phyloP scores from a whole-genome alignment of 1,140 invertebrate genomes.

The Drosophila nigrodunni region DNA sequence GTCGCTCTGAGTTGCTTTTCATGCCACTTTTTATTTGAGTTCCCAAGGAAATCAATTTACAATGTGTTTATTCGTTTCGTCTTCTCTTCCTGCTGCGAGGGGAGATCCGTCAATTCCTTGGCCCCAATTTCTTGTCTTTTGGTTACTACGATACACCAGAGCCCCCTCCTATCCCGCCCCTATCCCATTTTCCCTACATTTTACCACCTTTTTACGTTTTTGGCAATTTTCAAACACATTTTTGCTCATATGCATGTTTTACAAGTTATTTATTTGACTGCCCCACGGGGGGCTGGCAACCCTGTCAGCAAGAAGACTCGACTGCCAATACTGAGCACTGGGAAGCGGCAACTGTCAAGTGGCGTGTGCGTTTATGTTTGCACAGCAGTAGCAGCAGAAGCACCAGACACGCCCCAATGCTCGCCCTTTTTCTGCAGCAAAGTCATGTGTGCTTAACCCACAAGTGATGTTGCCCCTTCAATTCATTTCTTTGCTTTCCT shows the following conservation, averaged over 20 bases:
- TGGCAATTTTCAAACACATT: constrained; percentile 81
- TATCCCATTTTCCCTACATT: not conserved
- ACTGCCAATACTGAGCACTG: not conserved
- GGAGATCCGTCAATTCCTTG: constrained; percentile 46
- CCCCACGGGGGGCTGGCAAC: constrained; percentile 35
- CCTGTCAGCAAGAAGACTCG: constrained; percentile 16
- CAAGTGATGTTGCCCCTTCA: constrained; percentile 46
- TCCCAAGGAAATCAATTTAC: constrained; percentile 83
- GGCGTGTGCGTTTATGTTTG: constrained; percentile 57
- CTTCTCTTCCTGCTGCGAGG: constrained; percentile 53
- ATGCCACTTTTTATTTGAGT: constrained; percentile 82
- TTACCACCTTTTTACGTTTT: constrained; percentile 40
- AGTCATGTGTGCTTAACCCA: constrained; percentile 81
- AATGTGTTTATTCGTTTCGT: constrained; percentile 83
- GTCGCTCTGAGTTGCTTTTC: constrained; percentile 72
- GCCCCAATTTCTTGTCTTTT: constrained; percentile 41
- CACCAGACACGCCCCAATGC: constrained; percentile 48
- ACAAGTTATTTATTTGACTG: constrained; percentile 83
- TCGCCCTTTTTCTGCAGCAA: constrained; percentile 40
- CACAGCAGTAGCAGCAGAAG: constrained; percentile 24
- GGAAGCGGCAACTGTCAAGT: constrained; percentile 38
- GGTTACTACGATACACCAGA: constrained; percentile 61
- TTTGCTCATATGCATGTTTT: constrained; percentile 83
- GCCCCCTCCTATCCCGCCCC: not conserved
- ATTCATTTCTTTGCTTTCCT: not conserved